phyloP scores from a whole-genome alignment of 37 sponge, comb jelly and placozoan genomes.

The Dysidea cf. avara region DNA sequence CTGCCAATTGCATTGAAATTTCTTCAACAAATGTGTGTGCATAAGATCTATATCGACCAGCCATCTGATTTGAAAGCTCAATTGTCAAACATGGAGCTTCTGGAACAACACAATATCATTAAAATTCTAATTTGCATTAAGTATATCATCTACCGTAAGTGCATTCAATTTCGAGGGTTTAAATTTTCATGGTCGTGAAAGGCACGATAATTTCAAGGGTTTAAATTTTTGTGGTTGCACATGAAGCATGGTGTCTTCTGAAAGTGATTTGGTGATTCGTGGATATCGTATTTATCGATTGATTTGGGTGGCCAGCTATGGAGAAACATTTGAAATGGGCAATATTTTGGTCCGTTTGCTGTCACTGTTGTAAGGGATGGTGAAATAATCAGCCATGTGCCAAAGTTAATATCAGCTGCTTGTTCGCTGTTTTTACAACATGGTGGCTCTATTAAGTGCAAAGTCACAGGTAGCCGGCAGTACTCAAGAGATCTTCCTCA shows the following conservation, averaged over 20 bases:
- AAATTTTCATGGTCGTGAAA: not conserved
- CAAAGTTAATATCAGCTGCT: too few species aligned
- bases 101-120: constrained; percentile 44
- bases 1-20: not conserved
- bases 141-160: constrained; percentile 32
- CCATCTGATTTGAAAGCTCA: constrained; percentile 18
- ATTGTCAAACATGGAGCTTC: constrained; percentile 26
- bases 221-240: constrained; percentile 37
- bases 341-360: too few species aligned
- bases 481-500: too few species aligned
- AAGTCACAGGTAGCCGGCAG: too few species aligned
- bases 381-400: too few species aligned
- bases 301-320: too few species aligned
- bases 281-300: too few species aligned
- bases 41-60: constrained; percentile 26
- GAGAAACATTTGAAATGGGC: too few species aligned
- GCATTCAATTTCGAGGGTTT: constrained; percentile 36
- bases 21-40: constrained; percentile 19
- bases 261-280: constrained; percentile 18
- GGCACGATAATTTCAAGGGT: constrained; percentile 32
- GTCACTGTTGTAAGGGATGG: too few species aligned
- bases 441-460: too few species aligned
- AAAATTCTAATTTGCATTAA: constrained; percentile 38
- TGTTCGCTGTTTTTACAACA: too few species aligned
- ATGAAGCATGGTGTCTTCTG: constrained; percentile 1